phyloP scores from a whole-genome alignment of 2,113 vertebrate species.

The Shinisaurus crocodilurus region DNA sequence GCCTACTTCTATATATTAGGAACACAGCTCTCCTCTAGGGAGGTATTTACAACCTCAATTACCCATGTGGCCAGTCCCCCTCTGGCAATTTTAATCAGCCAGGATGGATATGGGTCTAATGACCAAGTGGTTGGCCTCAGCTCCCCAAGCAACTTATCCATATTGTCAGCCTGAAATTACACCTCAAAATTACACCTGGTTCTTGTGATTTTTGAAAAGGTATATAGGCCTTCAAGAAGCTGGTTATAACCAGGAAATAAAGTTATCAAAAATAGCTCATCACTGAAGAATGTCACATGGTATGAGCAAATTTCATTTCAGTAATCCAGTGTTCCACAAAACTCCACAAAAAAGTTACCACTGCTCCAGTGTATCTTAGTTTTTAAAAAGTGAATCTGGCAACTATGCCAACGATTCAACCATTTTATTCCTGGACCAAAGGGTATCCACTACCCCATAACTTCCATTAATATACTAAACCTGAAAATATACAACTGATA shows the following conservation, averaged over 20 bases:
- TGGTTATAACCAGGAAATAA: not conserved
- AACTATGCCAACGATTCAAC: not conserved
- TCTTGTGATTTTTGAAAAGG: too few relatives aligned
- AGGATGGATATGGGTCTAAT: not conserved
- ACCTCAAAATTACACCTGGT: too few relatives aligned
- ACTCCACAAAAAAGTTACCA: not conserved
- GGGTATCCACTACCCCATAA: too few relatives aligned
- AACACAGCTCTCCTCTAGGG: not conserved
- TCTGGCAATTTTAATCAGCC: not conserved
- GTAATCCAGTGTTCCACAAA: not conserved
- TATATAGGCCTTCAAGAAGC: not conserved
- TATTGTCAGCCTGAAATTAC: not conserved
- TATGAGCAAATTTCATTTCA: not conserved
- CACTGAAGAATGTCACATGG: not conserved
- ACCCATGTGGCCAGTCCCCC: not conserved
- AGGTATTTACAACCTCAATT: not conserved
- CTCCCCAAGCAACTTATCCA: not conserved
- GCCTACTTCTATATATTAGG: not conserved
- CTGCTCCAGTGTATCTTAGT: not conserved
- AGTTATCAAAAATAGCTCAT: not conserved
- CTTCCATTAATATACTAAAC: not conserved
- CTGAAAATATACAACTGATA: not conserved
- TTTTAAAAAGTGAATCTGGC: not conserved
- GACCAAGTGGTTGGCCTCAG: not conserved
- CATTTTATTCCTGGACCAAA: not conserved